Evolutionary conservation across 2,888 invertebrate species (phyloP).

Genomic region (Diarsia dahlii): DNA sequence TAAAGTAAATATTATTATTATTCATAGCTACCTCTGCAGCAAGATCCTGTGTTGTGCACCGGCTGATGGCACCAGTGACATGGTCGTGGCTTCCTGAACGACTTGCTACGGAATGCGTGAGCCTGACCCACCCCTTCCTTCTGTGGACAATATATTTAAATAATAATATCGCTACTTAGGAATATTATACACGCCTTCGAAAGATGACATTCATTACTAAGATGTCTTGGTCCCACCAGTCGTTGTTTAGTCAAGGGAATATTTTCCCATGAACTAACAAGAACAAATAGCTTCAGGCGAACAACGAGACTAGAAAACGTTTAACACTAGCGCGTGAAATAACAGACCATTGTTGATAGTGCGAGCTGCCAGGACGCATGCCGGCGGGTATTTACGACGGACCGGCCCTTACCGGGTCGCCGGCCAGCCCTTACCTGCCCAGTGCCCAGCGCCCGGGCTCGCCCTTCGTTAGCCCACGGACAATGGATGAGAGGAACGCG

Average conservation of each 20-base stretch:
- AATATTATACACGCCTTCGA: slow-evolving; percentile 3
- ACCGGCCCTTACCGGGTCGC: slow-evolving; percentile 20
- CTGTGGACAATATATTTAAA: slow-evolving; percentile 87
- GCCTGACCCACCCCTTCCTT: slow-evolving; percentile 92
- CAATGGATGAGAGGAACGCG: slow-evolving; percentile 75
- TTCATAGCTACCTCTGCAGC: slow-evolving; percentile 92
- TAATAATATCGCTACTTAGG: background rate
- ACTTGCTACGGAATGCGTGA: slow-evolving; percentile 94
- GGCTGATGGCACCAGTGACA: slow-evolving; percentile 95
- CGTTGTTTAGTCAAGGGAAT: slow-evolving; percentile 61
- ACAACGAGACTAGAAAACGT: slow-evolving; percentile 69
- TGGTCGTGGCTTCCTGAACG: slow-evolving; percentile 93
- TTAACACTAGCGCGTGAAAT: slow-evolving; percentile 78
- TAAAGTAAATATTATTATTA: background rate
- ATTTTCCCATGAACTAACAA: slow-evolving; percentile 70
- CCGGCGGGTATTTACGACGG: slow-evolving; percentile 74
- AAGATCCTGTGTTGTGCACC: slow-evolving; percentile 93
- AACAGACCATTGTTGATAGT: slow-evolving; percentile 73
- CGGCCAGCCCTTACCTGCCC: slow-evolving; percentile 80
- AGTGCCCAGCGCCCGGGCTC: slow-evolving; percentile 29
- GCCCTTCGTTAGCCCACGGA: slow-evolving; percentile 73
- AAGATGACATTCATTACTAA: slow-evolving; percentile 24
- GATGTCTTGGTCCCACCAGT: slow-evolving; percentile 41
- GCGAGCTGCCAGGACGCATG: slow-evolving; percentile 67
- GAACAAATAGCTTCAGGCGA: slow-evolving; percentile 73